Conservation (phyloP, 2,888 invertebrate genomes). For the Ochropleura plecta region DNA sequence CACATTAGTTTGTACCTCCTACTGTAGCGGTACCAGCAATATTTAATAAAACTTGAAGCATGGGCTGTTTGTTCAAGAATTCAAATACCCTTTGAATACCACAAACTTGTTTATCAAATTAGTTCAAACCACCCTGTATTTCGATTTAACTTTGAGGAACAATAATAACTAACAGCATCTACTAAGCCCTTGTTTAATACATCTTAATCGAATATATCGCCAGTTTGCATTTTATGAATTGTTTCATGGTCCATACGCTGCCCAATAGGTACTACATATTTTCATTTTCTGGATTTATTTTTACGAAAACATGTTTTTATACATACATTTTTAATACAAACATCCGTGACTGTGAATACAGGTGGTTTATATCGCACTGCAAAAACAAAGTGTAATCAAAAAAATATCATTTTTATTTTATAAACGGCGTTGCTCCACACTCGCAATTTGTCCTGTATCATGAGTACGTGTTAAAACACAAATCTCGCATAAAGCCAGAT, state of each 20-base stretch:
- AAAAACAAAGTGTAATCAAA: background rate
- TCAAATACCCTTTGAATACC: conserved; percentile 58
- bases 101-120: conserved; percentile 59
- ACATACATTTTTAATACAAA: conserved; percentile 7
- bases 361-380: conserved; percentile 11
- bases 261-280: conserved; percentile 25
- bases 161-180: conserved; percentile 45
- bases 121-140: conserved; percentile 83
- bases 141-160: conserved; percentile 59
- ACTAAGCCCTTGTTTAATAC: conserved; percentile 36
- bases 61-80: conserved; percentile 61
- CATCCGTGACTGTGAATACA: conserved; percentile 22
- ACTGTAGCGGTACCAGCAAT: conserved; percentile 26
- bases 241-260: conserved; percentile 48
- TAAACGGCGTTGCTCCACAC: no score
- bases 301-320: conserved; percentile 10
- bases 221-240: conserved; percentile 61
- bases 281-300: conserved; percentile 9
- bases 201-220: conserved; percentile 57
- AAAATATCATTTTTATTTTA: background rate
- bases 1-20: conserved; percentile 33
- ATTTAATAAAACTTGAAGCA: conserved; percentile 65
- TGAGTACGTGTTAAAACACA: background rate
- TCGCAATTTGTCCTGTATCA: background rate
- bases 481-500: background rate